phyloP scores from a whole-genome alignment of 2,113 vertebrate genomes.

The Rostratula benghalensis region DNA sequence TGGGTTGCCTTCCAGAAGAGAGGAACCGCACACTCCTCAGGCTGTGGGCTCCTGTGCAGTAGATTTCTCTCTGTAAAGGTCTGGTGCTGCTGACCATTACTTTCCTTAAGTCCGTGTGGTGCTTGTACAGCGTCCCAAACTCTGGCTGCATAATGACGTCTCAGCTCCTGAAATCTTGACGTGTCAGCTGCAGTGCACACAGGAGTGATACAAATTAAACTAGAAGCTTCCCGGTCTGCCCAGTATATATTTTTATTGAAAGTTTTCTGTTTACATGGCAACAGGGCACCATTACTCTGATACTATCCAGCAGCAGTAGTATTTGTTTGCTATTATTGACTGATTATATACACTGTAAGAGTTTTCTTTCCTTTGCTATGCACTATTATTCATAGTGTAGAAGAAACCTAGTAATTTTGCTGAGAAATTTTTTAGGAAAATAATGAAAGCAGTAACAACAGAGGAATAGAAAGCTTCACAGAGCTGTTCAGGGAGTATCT shows the following conservation, averaged over 20 bases:
- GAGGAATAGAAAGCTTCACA: not conserved
- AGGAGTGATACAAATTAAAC: not conserved
- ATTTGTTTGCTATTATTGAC: slow-evolving; percentile 10
- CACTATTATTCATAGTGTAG: not conserved
- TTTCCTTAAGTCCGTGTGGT: not conserved
- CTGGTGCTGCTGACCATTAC: not conserved
- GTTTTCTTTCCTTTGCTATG: not conserved
- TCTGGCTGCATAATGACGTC: not conserved
- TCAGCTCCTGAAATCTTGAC: not conserved
- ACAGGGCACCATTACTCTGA: not conserved
- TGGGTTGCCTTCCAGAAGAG: not conserved
- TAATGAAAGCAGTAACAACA: not conserved
- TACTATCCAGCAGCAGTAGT: not conserved
- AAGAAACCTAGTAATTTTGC: not conserved
- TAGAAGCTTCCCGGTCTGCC: not conserved
- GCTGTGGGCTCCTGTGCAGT: not conserved
- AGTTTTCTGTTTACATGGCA: not conserved
- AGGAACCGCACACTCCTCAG: not conserved
- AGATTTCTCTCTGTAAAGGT: not conserved
- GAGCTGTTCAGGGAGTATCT: not conserved
- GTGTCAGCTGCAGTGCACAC: not conserved
- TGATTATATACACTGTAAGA: not conserved
- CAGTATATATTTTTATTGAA: not conserved
- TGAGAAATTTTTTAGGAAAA: not conserved
- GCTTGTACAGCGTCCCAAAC: not conserved